A percentile compares a stretch with the other conserved stretches of the same genome.
These are phyloP conservation scores for Chrysogorgia sp. DNA, from an alignment of 92 coral and sea anemone species.

Conservation along the genomic window DNA sequence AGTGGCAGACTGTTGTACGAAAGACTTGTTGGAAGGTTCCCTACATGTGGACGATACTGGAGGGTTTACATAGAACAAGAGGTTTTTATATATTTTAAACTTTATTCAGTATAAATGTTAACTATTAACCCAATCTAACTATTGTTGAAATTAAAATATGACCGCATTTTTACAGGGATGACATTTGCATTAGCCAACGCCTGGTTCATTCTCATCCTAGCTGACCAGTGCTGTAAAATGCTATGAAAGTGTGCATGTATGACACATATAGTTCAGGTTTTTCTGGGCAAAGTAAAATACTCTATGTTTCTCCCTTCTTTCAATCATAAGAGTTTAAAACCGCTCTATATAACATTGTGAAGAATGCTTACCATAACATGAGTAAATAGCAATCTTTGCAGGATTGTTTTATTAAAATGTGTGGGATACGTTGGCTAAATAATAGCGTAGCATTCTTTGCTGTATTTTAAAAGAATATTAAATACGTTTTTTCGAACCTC, in stretches of 20 bases:
- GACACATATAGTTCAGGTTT: background rate
- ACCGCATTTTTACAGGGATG: conserved; percentile 42
- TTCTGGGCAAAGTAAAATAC: background rate
- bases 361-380: no score
- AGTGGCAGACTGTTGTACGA: conserved; percentile 82
- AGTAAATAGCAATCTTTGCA: no score
- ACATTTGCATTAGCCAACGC: conserved; percentile 4
- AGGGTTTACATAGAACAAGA: conserved; percentile 99
- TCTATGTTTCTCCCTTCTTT: no score
- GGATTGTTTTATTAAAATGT: background rate
- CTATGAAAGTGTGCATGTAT: background rate
- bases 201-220: background rate
- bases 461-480: background rate
- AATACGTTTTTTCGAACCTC: background rate
- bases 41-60: conserved; percentile 97
- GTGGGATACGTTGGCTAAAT: background rate
- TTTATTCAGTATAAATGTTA: conserved; percentile 38
- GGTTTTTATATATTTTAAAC: conserved; percentile 83
- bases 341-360: no score
- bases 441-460: background rate
- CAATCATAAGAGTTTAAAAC: no score
- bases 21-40: conserved; percentile 90
- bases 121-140: background rate
- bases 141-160: conserved; percentile 6
- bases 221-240: background rate